Evolutionary conservation across 2,113 vertebrate species (phyloP).

Genomic region (Pterophyllum scalare): DNA sequence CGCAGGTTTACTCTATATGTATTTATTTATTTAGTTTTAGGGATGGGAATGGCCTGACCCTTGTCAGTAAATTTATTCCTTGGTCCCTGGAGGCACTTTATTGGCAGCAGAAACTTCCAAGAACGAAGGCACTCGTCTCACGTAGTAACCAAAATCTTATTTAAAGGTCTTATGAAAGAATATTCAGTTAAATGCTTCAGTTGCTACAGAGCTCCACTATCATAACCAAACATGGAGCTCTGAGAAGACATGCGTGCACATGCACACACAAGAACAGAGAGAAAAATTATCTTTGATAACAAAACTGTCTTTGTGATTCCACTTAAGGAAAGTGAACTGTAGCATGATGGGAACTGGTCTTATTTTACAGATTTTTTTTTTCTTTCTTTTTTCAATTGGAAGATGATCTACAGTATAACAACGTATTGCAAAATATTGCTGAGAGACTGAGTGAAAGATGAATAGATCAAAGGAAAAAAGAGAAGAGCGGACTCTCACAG

Average conservation of each 20-base stretch:
- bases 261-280: not conserved
- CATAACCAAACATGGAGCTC: constrained; percentile 65
- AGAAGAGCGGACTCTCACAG: constrained; percentile 49
- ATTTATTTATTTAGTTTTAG: not conserved
- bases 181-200: constrained; percentile 51
- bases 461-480: constrained; percentile 55
- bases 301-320: not conserved
- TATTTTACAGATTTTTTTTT: not conserved
- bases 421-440: constrained; percentile 10
- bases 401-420: not conserved
- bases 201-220: constrained; percentile 30
- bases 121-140: not conserved
- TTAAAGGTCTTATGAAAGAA: constrained; percentile 49
- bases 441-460: constrained; percentile 22
- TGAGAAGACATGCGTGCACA: not conserved
- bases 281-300: not conserved
- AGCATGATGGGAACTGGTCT: not conserved
- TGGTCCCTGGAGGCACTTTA: constrained; percentile 33
- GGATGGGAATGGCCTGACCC: constrained; percentile 60
- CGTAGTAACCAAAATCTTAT: constrained; percentile 47
- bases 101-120: constrained; percentile 27
- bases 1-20: not conserved
- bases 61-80: constrained; percentile 27
- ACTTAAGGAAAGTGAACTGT: not conserved
- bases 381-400: not conserved